phyloP scores from a whole-genome alignment of 2,113 vertebrate genomes.

The Casuarius casuarius region DNA sequence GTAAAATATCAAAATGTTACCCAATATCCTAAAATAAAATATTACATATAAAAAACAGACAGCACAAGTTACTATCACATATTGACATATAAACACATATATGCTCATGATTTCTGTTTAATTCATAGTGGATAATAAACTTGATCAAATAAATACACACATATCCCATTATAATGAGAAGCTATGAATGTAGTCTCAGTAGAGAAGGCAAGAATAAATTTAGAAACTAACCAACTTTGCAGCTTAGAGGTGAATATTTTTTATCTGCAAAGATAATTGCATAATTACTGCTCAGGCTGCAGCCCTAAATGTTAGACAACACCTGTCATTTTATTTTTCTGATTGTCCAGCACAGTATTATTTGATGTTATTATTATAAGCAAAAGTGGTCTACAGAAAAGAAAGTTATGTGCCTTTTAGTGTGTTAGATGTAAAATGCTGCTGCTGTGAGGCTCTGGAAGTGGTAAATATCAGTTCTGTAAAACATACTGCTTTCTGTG shows the following conservation, averaged over 20 bases:
- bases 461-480: background rate
- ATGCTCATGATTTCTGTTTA: background rate
- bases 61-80: background rate
- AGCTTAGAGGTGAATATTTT: background rate
- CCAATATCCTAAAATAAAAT: background rate
- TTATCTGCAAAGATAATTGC: background rate
- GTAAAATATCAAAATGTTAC: background rate
- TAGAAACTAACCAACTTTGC: background rate
- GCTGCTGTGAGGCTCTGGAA: background rate
- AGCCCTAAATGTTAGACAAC: background rate
- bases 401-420: background rate
- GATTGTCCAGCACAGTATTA: background rate
- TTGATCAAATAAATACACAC: background rate
- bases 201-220: background rate
- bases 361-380: background rate
- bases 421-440: background rate
- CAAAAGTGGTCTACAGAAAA: background rate
- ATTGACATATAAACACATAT: background rate
- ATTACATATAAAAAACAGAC: background rate
- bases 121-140: background rate
- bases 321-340: background rate
- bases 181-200: background rate
- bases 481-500: background rate
- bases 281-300: background rate
- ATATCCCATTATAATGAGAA: background rate